A percentile compares a stretch with the other conserved stretches of the same genome.
Evolutionary conservation across 1,140 invertebrate species (phyloP).

Genomic region (Dendrolimus punctatus): DNA sequence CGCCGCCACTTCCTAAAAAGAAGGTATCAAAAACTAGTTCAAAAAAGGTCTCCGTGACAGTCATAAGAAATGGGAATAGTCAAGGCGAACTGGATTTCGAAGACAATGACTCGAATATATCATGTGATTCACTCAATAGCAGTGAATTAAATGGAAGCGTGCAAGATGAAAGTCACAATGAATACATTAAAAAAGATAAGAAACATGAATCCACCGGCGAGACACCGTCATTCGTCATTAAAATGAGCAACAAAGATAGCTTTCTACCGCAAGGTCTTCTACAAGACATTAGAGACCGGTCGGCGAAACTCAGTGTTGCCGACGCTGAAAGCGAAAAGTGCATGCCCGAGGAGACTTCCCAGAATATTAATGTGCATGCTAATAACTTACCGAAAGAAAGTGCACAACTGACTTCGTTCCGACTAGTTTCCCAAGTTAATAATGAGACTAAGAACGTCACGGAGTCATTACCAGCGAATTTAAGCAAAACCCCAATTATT

Average conservation of each 20-base stretch:
- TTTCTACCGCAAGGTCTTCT: constrained; percentile 74
- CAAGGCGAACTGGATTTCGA: constrained; percentile 76
- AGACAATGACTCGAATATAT: constrained; percentile 80
- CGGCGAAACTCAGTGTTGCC: constrained; percentile 61
- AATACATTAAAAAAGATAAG: constrained; percentile 61
- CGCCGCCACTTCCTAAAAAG: constrained; percentile 80
- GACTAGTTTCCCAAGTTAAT: constrained; percentile 66
- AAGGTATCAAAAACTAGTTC: constrained; percentile 70
- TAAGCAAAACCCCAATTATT: constrained; percentile 66
- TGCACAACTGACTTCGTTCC: constrained; percentile 65
- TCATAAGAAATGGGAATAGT: constrained; percentile 67
- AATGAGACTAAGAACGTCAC: constrained; percentile 48
- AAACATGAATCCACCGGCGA: constrained; percentile 43
- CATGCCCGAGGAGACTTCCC: constrained; percentile 42
- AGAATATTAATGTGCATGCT: constrained; percentile 61
- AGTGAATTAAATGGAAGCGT: constrained; percentile 73
- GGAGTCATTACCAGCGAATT: constrained; percentile 38
- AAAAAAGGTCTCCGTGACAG: constrained; percentile 61
- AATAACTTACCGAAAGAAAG: constrained; percentile 59
- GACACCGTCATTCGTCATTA: constrained; percentile 28
- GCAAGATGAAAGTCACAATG: constrained; percentile 63
- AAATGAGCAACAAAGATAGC: constrained; percentile 57
- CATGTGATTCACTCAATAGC: constrained; percentile 80
- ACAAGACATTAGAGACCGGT: constrained; percentile 75
- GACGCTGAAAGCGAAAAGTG: constrained; percentile 55